A percentile compares a stretch with the other conserved stretches of the same genome.
These are phyloP conservation scores for Cephus pygmeus DNA, from an alignment of 2,888 invertebrate species.

Conservation along the genomic window DNA sequence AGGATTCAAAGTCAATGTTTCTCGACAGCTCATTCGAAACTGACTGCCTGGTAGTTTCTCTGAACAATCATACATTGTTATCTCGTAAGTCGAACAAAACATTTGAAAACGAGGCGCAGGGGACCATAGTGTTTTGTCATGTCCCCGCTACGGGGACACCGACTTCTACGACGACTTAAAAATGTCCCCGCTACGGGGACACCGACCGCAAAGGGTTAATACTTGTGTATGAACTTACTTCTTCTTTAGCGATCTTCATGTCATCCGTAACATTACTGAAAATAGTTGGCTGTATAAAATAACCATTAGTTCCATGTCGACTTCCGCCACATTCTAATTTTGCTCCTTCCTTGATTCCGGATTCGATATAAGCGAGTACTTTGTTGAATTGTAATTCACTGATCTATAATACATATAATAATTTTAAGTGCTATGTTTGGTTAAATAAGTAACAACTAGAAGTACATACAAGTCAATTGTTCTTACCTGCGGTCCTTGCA, in stretches of 20 bases:
- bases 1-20: too few species aligned
- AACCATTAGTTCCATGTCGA: constrained; percentile 76
- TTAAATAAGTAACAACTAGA: not conserved
- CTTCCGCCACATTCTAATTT: constrained; percentile 81
- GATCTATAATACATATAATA: constrained; percentile 66
- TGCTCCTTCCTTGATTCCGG: constrained; percentile 84
- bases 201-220: not conserved
- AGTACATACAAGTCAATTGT: not conserved
- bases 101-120: too few species aligned
- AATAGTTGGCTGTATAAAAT: constrained; percentile 73
- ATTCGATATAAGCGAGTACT: constrained; percentile 79
- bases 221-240: constrained; percentile 46
- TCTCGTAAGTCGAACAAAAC: too few species aligned
- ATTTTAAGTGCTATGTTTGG: not conserved
- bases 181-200: too few species aligned
- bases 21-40: too few species aligned
- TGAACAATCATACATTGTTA: too few species aligned
- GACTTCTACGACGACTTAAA: too few species aligned
- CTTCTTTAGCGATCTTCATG: constrained; percentile 68
- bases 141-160: too few species aligned
- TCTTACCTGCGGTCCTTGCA: constrained; percentile 70
- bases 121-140: too few species aligned
- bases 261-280: constrained; percentile 67
- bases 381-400: constrained; percentile 81
- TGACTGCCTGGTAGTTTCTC: too few species aligned